Conservation (phyloP, 1,140 invertebrate species). For the Acromyrmex echinatior region DNA sequence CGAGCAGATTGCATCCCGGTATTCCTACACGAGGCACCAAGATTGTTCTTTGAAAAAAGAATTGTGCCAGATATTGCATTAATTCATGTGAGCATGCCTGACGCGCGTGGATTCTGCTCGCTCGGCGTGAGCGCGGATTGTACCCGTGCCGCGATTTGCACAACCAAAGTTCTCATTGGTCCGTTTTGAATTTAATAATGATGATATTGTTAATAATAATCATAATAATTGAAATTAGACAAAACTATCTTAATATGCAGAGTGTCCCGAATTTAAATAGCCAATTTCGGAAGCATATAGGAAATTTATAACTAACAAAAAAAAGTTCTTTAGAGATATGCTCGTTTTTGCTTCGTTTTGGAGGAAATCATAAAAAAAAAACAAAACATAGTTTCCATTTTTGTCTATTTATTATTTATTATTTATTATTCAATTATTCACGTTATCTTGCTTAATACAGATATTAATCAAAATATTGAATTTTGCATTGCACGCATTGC, state of each 20-base stretch:
- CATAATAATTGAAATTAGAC: constrained; percentile 3
- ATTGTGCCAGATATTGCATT: constrained; percentile 94
- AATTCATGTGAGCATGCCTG: constrained; percentile 95
- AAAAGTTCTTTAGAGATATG: too few relatives aligned
- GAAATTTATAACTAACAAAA: too few relatives aligned
- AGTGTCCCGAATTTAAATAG: too few relatives aligned
- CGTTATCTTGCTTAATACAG: too few relatives aligned
- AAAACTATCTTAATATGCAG: not conserved
- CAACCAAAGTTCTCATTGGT: constrained; percentile 95
- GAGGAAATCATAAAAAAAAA: too few relatives aligned
- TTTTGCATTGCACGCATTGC: too few relatives aligned
- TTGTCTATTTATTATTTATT: too few relatives aligned
- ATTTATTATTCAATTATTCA: too few relatives aligned
- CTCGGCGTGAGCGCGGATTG: constrained; percentile 97
- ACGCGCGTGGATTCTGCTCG: constrained; percentile 95
- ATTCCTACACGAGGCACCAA: constrained; percentile 95
- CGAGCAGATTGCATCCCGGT: constrained; percentile 95
- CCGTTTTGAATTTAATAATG: constrained; percentile 73
- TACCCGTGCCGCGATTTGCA: constrained; percentile 92
- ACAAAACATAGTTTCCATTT: too few relatives aligned
- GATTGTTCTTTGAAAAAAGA: constrained; percentile 93
- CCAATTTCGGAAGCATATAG: too few relatives aligned
- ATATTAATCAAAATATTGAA: too few relatives aligned
- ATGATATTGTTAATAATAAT: not conserved
- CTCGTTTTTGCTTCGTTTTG: too few relatives aligned